phyloP scores from a whole-genome alignment of 1,140 invertebrate genomes.

The Drosophila arizonae region DNA sequence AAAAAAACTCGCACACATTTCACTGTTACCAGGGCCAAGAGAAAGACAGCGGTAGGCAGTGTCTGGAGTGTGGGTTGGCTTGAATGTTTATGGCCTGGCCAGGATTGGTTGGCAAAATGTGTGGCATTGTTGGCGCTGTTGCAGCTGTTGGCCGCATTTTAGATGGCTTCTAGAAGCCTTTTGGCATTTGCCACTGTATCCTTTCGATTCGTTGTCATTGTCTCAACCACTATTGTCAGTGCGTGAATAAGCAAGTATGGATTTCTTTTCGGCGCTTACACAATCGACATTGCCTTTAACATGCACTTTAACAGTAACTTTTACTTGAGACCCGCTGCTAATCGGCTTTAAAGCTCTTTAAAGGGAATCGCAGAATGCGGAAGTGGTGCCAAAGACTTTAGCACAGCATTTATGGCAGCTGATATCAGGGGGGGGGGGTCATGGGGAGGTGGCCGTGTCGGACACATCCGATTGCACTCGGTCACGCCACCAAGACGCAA shows the following conservation, averaged over 20 bases:
- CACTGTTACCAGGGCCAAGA: constrained; percentile 34
- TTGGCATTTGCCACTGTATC: constrained; percentile 18
- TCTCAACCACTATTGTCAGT: not conserved
- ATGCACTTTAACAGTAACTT: not conserved
- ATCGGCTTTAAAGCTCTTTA: constrained; percentile 50
- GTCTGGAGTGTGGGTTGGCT: constrained; percentile 12
- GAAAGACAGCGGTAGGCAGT: constrained; percentile 8
- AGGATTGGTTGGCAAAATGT: constrained; percentile 14
- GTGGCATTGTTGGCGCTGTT: constrained; percentile 22
- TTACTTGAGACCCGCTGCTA: constrained; percentile 26
- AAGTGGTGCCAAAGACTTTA: constrained; percentile 31
- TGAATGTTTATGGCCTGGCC: constrained; percentile 63
- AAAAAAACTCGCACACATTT: constrained; percentile 56
- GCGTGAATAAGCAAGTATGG: not conserved
- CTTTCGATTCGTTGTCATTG: constrained; percentile 1
- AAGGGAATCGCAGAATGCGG: constrained; percentile 39
- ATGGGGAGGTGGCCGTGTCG: not conserved
- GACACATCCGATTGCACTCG: constrained; percentile 47
- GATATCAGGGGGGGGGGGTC: not conserved
- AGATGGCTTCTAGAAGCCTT: constrained; percentile 1
- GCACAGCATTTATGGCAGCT: constrained; percentile 29
- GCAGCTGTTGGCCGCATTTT: constrained; percentile 34
- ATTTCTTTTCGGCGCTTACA: constrained; percentile 3
- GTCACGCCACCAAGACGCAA: constrained; percentile 42
- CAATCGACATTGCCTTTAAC: not conserved